These are phyloP conservation scores for Prostheceraeus crozeri DNA, from an alignment of 2,888 invertebrate species.

Conservation along the genomic window DNA sequence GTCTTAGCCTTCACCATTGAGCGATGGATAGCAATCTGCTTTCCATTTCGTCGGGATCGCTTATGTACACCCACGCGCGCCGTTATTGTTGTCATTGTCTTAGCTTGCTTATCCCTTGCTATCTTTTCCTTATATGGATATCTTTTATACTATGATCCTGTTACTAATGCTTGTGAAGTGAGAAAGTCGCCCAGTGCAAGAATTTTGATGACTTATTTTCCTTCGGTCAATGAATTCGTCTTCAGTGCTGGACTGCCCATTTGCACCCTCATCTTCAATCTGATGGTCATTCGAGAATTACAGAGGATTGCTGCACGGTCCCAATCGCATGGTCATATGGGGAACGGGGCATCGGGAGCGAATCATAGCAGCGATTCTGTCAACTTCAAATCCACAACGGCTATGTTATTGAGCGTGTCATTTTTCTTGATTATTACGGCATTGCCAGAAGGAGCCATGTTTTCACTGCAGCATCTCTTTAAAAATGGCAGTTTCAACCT, in stretches of 20 bases:
- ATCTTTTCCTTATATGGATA: conserved; percentile 50
- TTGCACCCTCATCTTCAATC: conserved; percentile 51
- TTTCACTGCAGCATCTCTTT: conserved; percentile 46
- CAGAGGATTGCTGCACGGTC: conserved; percentile 42
- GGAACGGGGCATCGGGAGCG: background rate
- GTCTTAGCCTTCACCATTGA: conserved; percentile 55
- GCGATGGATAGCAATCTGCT: conserved; percentile 52
- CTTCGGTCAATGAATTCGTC: conserved; percentile 49
- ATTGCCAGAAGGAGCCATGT: conserved; percentile 53
- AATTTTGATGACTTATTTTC: conserved; percentile 47
- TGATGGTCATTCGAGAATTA: conserved; percentile 52
- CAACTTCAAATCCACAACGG: conserved; percentile 50
- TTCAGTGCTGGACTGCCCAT: conserved; percentile 51
- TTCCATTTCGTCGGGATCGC: conserved; percentile 48
- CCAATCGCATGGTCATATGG: background rate
- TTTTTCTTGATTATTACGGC: conserved; percentile 56
- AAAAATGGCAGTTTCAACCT: too few relatives aligned
- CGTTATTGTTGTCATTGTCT: conserved; percentile 44
- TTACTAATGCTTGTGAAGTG: conserved; percentile 44
- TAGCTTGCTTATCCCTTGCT: conserved; percentile 44
- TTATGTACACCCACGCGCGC: conserved; percentile 51
- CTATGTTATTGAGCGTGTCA: conserved; percentile 53
- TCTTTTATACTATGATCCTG: conserved; percentile 51
- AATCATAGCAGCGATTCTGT: conserved; percentile 32
- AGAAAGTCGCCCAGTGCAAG: conserved; percentile 41